A percentile compares a stretch with the other conserved stretches of the same genome.
These are phyloP conservation scores for Sturnus vulgaris DNA, from an alignment of 2,113 vertebrate species.

Conservation along the genomic window DNA sequence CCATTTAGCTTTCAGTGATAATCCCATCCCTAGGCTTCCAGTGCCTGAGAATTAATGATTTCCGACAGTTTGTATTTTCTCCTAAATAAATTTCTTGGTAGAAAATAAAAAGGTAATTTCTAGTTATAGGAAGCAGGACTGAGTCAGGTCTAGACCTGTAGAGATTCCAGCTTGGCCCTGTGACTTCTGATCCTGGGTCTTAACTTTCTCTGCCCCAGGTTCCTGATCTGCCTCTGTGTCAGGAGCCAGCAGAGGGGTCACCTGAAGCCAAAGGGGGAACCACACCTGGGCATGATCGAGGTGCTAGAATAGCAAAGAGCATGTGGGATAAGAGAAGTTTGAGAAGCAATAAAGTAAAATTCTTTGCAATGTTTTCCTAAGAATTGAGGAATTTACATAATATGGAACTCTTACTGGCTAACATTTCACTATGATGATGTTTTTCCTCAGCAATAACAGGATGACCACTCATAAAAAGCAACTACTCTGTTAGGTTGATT, in stretches of 20 bases:
- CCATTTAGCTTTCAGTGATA: not conserved
- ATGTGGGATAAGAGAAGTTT: not conserved
- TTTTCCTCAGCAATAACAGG: not conserved
- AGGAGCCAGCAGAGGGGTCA: not conserved
- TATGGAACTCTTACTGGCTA: not conserved
- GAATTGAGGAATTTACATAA: not conserved
- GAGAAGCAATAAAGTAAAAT: not conserved
- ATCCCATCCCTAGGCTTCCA: not conserved
- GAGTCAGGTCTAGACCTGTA: not conserved
- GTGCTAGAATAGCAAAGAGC: not conserved
- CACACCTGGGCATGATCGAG: accelerated
- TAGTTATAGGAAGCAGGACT: not conserved
- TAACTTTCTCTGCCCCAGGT: not conserved
- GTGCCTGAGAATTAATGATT: not conserved
- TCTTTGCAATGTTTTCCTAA: not conserved
- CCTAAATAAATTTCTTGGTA: not conserved
- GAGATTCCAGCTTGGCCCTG: not conserved
- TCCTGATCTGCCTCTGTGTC: accelerated
- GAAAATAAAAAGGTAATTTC: not conserved
- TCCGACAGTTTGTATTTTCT: not conserved
- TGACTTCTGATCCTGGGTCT: not conserved
- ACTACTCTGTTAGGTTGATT: not conserved
- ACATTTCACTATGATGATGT: not conserved
- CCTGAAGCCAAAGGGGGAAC: not conserved
- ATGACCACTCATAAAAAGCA: not conserved